These are phyloP conservation scores for Camponotus pennsylvanicus DNA, from an alignment of 1,140 invertebrate species.

Conservation along the genomic window DNA sequence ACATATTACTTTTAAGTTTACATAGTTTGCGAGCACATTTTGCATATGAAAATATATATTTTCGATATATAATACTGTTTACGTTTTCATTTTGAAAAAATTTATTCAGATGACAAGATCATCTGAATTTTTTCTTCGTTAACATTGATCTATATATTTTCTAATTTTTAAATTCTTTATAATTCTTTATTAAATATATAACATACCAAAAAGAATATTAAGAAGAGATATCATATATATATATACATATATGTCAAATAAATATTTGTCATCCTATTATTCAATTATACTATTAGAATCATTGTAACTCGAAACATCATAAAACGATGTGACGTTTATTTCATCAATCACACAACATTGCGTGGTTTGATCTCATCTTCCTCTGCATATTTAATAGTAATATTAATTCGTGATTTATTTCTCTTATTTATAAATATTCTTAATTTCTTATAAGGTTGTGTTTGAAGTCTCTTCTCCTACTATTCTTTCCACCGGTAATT, in stretches of 20 bases:
- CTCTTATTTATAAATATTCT: background rate
- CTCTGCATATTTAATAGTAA: background rate
- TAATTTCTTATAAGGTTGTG: background rate
- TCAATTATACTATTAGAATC: background rate
- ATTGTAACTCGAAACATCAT: constrained; percentile 5
- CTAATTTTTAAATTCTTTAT: background rate
- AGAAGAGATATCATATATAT: too few relatives aligned
- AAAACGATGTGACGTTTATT: background rate
- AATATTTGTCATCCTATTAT: background rate
- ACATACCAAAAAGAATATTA: background rate
- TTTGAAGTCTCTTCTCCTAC: background rate
- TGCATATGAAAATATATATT: too few relatives aligned
- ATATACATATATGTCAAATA: background rate
- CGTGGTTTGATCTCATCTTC: background rate
- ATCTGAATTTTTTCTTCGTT: too few relatives aligned
- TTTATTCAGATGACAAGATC: too few relatives aligned
- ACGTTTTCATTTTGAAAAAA: too few relatives aligned
- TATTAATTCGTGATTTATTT: background rate
- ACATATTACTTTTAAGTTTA: too few relatives aligned
- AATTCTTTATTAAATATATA: background rate
- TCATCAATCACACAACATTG: background rate
- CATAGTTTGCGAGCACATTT: too few relatives aligned
- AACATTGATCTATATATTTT: background rate
- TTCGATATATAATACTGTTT: too few relatives aligned
- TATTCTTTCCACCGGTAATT: background rate